phyloP scores from a whole-genome alignment of 2,797 vertebrate species.

The Falco naumanni region DNA sequence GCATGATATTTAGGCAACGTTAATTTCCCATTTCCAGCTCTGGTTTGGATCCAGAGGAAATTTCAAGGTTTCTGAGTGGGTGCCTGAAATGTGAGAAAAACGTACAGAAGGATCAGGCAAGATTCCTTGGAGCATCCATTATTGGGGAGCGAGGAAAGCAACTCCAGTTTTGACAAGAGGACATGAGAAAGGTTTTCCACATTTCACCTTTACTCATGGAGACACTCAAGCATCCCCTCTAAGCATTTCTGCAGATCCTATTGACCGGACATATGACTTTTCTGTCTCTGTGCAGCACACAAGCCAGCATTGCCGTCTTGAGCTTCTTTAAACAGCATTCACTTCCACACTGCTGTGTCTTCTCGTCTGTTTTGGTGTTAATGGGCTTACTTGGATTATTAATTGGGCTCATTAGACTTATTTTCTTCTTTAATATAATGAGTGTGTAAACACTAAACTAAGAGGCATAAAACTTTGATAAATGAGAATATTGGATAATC shows the following conservation, averaged over 20 bases:
- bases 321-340: background rate
- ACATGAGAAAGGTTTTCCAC: background rate
- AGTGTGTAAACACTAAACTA: constrained; percentile 31
- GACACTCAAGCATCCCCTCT: accelerated
- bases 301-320: background rate
- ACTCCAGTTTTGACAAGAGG: background rate
- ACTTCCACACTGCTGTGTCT: background rate
- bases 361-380: background rate
- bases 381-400: constrained; percentile 44
- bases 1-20: accelerated
- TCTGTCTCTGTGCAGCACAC: background rate
- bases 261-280: background rate
- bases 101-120: background rate
- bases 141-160: background rate
- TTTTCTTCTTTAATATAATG: constrained; percentile 51
- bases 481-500: background rate
- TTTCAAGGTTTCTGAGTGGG: accelerated
- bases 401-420: constrained; percentile 46
- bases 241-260: background rate
- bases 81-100: background rate
- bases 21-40: background rate
- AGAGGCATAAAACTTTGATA: constrained; percentile 26
- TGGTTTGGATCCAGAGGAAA: background rate
- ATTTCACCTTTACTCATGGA: background rate
- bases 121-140: background rate